These are phyloP conservation scores for Thecocarcelia acutangulata DNA, from an alignment of 2,888 invertebrate species.

Conservation along the genomic window DNA sequence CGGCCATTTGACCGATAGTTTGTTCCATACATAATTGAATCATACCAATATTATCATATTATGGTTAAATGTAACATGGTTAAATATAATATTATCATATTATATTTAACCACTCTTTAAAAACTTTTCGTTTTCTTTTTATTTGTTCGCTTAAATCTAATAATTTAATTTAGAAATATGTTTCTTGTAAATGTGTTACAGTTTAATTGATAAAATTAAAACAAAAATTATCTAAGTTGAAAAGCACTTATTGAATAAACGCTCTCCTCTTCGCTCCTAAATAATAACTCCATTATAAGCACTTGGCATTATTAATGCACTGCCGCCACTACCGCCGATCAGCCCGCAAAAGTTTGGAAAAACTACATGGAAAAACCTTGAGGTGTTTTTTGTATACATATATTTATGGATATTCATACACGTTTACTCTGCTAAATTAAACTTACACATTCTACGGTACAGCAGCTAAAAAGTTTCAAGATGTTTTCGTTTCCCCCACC, in stretches of 20 bases:
- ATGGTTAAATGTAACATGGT: too few species aligned
- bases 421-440: neutral
- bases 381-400: constrained; percentile 53
- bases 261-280: neutral
- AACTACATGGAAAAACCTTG: constrained; percentile 48
- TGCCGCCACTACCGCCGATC: neutral
- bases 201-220: too few species aligned
- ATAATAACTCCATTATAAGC: constrained; percentile 11
- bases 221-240: neutral
- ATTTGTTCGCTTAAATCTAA: too few species aligned
- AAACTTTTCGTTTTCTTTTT: too few species aligned
- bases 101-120: too few species aligned
- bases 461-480: neutral
- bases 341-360: constrained; percentile 25
- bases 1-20: too few species aligned
- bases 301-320: neutral
- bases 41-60: too few species aligned
- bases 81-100: too few species aligned
- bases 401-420: constrained; percentile 20
- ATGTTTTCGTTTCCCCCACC: constrained; percentile 10
- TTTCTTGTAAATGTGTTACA: too few species aligned
- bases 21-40: too few species aligned
- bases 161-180: too few species aligned
- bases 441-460: neutral
- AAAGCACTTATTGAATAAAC: neutral